Percentiles rank a stretch among this genome's conserved stretches.
Conservation (phyloP, 1,140 invertebrate genomes). For the Nymphalis io region DNA sequence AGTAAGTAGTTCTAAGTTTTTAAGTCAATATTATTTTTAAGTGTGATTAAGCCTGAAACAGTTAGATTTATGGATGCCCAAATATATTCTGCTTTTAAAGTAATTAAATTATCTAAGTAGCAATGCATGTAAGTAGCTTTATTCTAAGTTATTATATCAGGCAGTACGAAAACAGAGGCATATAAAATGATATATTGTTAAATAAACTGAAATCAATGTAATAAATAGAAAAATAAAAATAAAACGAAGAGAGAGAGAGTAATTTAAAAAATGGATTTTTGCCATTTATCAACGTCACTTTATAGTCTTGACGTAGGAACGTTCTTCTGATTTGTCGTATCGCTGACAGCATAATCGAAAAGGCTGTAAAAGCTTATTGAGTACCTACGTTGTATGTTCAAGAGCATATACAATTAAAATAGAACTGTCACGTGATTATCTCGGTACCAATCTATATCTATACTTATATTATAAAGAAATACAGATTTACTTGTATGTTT, state of each 20-base stretch:
- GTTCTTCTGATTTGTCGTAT: not conserved
- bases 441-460: no score
- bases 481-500: no score
- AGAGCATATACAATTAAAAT: not conserved
- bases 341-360: not conserved
- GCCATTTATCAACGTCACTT: not conserved
- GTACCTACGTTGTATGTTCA: not conserved
- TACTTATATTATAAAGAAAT: no score
- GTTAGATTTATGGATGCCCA: no score
- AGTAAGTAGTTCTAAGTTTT: no score
- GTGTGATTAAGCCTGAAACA: no score
- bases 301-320: not conserved
- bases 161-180: no score
- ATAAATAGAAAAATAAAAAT: not conserved
- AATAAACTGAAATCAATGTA: not conserved
- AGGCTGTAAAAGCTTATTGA: not conserved
- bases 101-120: no score
- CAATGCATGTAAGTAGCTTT: no score
- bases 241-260: not conserved
- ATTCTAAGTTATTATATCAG: no score
- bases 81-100: no score
- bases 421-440: not conserved
- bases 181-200: not conserved
- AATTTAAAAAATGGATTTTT: conserved; percentile 1
- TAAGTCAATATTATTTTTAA: no score